A percentile compares a stretch with the other conserved stretches of the same genome.
phyloP scores from a whole-genome alignment of 2,113 vertebrate species.

The Cettia cetti region DNA sequence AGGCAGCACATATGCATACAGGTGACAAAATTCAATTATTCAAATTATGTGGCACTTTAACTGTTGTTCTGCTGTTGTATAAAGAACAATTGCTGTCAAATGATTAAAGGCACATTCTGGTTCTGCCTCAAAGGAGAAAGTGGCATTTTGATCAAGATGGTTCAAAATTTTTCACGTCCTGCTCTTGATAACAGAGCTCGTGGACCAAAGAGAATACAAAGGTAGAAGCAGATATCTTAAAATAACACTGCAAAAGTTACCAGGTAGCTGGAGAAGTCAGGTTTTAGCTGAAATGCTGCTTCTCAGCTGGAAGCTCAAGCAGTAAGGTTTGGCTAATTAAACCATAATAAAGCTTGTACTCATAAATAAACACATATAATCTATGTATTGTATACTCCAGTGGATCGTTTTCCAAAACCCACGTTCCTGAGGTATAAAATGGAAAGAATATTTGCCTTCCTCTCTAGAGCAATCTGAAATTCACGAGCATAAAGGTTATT shows the following conservation, averaged over 20 bases:
- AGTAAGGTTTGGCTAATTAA: neutral
- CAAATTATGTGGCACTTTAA: neutral
- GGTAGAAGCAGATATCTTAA: neutral
- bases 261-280: neutral
- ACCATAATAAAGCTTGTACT: neutral
- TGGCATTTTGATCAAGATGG: neutral
- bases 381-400: neutral
- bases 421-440: neutral
- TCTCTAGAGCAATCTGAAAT: neutral
- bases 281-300: neutral
- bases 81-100: neutral
- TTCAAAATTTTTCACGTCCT: neutral
- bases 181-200: neutral
- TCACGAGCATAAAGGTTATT: neutral
- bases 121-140: neutral
- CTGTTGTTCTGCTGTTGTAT: neutral
- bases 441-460: neutral
- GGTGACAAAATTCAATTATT: neutral
- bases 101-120: neutral
- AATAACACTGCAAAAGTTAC: neutral
- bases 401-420: neutral
- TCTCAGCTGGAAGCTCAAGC: neutral
- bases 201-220: neutral
- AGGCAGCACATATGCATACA: neutral
- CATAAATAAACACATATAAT: neutral